Evolutionary conservation across 2,113 vertebrate species (phyloP).

Genomic region (Meriones unguiculatus): DNA sequence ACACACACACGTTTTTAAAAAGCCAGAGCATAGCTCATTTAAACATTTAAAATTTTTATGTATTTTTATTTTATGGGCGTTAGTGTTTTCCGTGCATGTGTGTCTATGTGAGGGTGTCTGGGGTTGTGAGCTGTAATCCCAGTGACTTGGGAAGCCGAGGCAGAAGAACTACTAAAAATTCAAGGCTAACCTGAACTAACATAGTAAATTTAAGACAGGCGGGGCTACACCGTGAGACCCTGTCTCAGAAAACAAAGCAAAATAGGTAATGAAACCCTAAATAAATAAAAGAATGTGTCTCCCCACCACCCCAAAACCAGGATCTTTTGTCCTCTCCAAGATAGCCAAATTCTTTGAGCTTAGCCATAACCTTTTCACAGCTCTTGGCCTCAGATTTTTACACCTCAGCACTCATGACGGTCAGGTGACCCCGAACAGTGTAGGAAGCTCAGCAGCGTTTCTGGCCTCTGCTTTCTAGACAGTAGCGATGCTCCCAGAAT

Average conservation of each 20-base stretch:
- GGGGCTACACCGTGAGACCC: not conserved
- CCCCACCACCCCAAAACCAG: not conserved
- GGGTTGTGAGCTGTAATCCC: not conserved
- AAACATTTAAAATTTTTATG: too few relatives aligned
- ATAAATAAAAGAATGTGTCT: not conserved
- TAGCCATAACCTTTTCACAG: not conserved
- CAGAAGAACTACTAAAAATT: not conserved
- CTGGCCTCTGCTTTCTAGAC: not conserved
- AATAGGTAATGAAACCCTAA: not conserved
- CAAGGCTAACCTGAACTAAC: not conserved
- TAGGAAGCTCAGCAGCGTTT: not conserved
- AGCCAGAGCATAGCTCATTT: not conserved
- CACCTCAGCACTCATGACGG: not conserved
- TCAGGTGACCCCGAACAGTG: not conserved
- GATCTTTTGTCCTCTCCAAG: not conserved
- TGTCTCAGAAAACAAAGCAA: not conserved
- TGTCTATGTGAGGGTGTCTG: not conserved
- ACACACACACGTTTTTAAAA: not conserved
- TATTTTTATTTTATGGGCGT: not conserved
- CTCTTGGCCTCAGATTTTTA: not conserved
- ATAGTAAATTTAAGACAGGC: not conserved
- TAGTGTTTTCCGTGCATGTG: not conserved
- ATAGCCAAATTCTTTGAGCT: not conserved
- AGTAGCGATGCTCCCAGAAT: not conserved
- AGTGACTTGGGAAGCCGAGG: not conserved